phyloP scores from a whole-genome alignment of 2,797 vertebrate genomes.

The Sphenodon punctatus region DNA sequence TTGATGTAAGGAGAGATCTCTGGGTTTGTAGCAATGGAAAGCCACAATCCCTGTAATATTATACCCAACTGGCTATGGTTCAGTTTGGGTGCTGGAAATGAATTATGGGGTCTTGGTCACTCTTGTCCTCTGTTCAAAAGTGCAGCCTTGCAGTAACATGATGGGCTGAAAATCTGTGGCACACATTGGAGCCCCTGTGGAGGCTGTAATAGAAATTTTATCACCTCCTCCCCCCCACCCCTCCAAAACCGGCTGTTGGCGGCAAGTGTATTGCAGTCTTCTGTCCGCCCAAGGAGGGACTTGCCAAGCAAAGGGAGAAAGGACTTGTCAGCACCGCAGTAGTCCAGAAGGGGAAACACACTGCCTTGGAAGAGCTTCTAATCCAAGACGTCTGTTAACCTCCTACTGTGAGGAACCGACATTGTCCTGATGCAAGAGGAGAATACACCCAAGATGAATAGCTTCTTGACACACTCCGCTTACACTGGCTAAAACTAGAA shows the following conservation, averaged over 20 bases:
- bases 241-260: not conserved
- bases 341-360: fast-evolving
- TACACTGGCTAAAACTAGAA: not conserved
- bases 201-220: not conserved
- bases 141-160: not conserved
- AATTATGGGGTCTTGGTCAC: not conserved
- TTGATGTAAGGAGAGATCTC: not conserved
- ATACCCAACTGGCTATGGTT: not conserved
- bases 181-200: not conserved
- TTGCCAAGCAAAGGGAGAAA: not conserved
- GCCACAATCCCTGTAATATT: not conserved
- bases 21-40: not conserved
- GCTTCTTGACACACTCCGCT: fast-evolving
- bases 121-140: not conserved
- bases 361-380: not conserved
- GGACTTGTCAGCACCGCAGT: fast-evolving
- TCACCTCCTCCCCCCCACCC: not conserved
- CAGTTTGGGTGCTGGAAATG: too few relatives aligned
- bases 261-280: not conserved
- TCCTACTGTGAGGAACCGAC: fast-evolving
- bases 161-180: not conserved
- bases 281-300: not conserved
- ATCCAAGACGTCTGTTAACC: not conserved
- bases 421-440: fast-evolving
- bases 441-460: not conserved